phyloP scores from a whole-genome alignment of 2,797 vertebrate species.

The Toxotes lorentzi region DNA sequence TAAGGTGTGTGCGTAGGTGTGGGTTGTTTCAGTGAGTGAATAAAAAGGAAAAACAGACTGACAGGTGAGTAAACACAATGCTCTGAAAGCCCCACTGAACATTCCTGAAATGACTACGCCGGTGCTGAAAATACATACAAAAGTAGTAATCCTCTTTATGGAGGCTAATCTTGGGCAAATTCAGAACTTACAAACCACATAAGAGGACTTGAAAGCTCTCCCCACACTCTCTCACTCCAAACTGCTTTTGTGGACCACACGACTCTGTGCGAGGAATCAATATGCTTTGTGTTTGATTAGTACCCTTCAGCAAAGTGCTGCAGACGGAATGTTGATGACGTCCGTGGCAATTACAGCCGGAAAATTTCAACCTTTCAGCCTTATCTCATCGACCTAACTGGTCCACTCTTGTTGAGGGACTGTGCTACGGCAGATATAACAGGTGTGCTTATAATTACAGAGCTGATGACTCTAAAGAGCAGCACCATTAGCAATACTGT shows the following conservation, averaged over 20 bases:
- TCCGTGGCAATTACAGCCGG: constrained; percentile 30
- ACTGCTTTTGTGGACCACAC: constrained; percentile 30
- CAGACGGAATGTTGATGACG: constrained; percentile 53
- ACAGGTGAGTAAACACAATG: constrained; percentile 84
- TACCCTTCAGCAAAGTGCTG: constrained; percentile 42
- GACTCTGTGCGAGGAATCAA: constrained; percentile 43
- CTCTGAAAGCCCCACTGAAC: constrained; percentile 73
- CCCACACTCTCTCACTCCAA: constrained; percentile 26
- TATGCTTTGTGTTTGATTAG: constrained; percentile 62
- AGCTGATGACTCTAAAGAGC: neutral
- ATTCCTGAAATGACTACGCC: constrained; percentile 80
- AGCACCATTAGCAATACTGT: neutral
- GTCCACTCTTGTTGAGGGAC: constrained; percentile 22
- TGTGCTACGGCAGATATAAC: constrained; percentile 7
- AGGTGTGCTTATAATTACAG: neutral
- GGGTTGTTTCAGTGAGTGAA: constrained; percentile 54
- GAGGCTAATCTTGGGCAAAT: constrained; percentile 76
- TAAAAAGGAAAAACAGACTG: constrained; percentile 71
- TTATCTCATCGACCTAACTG: constrained; percentile 53
- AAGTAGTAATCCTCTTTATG: constrained; percentile 81
- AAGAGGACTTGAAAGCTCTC: constrained; percentile 61
- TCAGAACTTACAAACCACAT: constrained; percentile 71
- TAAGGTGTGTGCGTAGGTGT: constrained; percentile 40
- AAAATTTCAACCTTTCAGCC: constrained; percentile 44
- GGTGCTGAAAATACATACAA: constrained; percentile 77